A percentile compares a stretch with the other conserved stretches of the same genome.
Evolutionary conservation across 2,888 invertebrate genomes (phyloP).

Genomic region (Acleris laterana): DNA sequence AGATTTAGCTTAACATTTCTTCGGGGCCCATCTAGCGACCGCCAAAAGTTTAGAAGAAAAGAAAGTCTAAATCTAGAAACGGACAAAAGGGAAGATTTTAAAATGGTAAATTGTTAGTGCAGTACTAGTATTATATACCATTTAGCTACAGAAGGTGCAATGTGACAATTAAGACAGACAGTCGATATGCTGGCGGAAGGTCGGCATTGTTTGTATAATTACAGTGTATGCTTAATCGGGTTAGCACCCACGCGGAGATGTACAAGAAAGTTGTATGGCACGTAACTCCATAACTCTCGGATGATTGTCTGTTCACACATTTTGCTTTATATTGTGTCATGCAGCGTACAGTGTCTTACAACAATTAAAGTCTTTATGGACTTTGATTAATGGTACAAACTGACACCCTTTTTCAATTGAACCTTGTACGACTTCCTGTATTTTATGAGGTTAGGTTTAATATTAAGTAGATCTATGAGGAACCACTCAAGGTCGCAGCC

Average conservation of each 20-base stretch:
- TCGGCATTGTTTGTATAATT: conserved; percentile 35
- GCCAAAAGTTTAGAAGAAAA: no score
- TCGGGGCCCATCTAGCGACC: no score
- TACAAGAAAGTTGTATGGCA: conserved; percentile 32
- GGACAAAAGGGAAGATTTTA: no score
- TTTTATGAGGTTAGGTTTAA: conserved; percentile 4
- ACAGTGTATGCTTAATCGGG: conserved; percentile 30
- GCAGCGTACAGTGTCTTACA: conserved; percentile 3
- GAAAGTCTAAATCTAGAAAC: no score
- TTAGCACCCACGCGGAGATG: conserved; percentile 29
- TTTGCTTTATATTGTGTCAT: conserved; percentile 2
- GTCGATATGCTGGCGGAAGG: conserved; percentile 14
- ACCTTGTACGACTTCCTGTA: conserved; percentile 21
- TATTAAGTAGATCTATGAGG: conserved; percentile 2
- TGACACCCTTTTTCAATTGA: conserved; percentile 26
- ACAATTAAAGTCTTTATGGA: conserved; percentile 9
- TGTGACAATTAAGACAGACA: conserved; percentile 1
- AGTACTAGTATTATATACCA: no score
- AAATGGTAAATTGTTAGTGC: no score
- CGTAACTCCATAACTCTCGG: conserved; percentile 4
- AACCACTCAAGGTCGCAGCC: background rate
- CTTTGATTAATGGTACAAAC: conserved; percentile 23
- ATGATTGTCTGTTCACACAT: conserved; percentile 17
- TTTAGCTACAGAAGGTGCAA: background rate
- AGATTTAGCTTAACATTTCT: no score